Evolutionary conservation across 2,113 vertebrate species (phyloP), one percentile per base, ranked within the genome.

Genomic region (Dolichallabes microphthalmus): DNA sequence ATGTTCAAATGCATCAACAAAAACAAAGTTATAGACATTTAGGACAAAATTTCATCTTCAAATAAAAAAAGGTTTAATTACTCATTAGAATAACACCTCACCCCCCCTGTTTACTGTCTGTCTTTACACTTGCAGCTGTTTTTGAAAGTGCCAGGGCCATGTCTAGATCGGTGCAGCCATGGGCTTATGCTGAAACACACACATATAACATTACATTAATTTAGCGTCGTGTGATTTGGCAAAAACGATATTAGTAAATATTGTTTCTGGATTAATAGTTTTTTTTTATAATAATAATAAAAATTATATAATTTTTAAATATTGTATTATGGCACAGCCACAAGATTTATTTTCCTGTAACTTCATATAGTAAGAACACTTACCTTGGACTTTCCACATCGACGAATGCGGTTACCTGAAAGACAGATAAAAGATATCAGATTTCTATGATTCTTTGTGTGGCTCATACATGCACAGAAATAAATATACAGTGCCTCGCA

Each of bases 331-430:
- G 60, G 12, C 22, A 20, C 68, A 55, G 25, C 74, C 86, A 79
- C 55, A 73, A 80, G 82, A 81, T 84, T 58, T 39, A 13, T 14
- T 57, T 77, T 55, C 19, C 17, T n/a, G 25, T 50, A 32, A 30
- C 9, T 32, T 53, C 13, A 55, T 53, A 20, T 27, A 58, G 2
- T 58, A 32, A 32, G 11, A 30, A 39, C 4, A 8, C 88, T 87
- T 86, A 94, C 94, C 90, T 91, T 93, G 14, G 88, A 14, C 86
- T 92, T 94, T 9, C 92, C 91, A 90, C 94, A 95, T 3, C 61
- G 89, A 55, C 13, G 20, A 61, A 95, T 66, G 82, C 88, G 93
- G 89, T 94, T 94, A 57, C 94, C 94, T 95, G 61, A 35, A 85
- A 79, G 60, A 35, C 88, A 3, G 6, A 85, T n/a, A 84, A 85